Percentiles rank a stretch among this genome's conserved stretches.
These are phyloP conservation scores for Plagodis pulveraria DNA, from an alignment of 2,888 invertebrate genomes.

Conservation along the genomic window DNA sequence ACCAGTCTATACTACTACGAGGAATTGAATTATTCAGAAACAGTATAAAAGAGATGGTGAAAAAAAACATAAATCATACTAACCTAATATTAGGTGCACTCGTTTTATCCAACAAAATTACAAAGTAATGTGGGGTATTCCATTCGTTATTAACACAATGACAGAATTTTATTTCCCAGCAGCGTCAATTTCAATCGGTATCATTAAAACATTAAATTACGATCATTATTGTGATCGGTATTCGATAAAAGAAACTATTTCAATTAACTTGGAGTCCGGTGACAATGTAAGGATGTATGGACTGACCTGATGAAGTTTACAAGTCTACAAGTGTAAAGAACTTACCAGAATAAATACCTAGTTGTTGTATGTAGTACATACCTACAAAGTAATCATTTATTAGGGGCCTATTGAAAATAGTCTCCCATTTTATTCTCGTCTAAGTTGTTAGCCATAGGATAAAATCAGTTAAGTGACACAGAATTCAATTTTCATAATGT, in stretches of 20 bases:
- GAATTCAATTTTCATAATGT: too few species aligned
- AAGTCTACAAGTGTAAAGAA: slow-evolving; percentile 27
- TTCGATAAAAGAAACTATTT: slow-evolving; percentile 66
- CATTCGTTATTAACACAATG: slow-evolving; percentile 16
- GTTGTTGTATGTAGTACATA: neutral
- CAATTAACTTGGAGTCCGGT: slow-evolving; percentile 63
- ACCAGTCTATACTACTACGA: too few species aligned
- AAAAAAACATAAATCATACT: too few species aligned
- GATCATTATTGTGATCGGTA: slow-evolving; percentile 43
- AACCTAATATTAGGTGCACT: too few species aligned
- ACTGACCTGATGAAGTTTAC: neutral
- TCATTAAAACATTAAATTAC: slow-evolving; percentile 40
- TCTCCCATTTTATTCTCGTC: too few species aligned
- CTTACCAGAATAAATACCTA: neutral
- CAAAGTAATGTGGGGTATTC: neutral
- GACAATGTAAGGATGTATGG: slow-evolving; percentile 12
- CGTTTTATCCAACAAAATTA: too few species aligned
- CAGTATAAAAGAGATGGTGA: too few species aligned
- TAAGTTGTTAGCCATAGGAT: too few species aligned
- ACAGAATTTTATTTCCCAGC: slow-evolving; percentile 26
- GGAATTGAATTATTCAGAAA: too few species aligned
- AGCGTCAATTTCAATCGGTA: slow-evolving; percentile 10
- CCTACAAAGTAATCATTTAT: neutral
- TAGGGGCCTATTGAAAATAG: neutral
- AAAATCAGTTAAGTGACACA: too few species aligned